phyloP scores from a whole-genome alignment of 1,140 invertebrate species.

The Drosophila tropicalis region DNA sequence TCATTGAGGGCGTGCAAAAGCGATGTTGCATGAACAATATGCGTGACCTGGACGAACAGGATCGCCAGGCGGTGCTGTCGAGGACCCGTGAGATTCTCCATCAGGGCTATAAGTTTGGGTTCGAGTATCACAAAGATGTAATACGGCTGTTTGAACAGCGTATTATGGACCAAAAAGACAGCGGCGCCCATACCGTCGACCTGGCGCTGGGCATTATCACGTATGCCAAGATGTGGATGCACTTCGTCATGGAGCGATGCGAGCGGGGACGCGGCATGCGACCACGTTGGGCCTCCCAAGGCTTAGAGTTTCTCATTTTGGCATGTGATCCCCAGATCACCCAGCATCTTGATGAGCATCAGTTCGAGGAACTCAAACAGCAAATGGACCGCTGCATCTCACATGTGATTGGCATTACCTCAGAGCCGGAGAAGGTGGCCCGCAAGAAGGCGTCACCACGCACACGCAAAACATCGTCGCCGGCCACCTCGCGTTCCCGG shows the following conservation, averaged over 20 bases:
- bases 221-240: conserved; percentile 94
- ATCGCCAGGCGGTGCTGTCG: conserved; percentile 84
- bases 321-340: conserved; percentile 93
- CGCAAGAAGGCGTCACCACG: conserved; percentile 84
- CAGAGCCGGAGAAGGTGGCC: conserved; percentile 83
- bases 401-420: conserved; percentile 89
- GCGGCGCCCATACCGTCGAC: conserved; percentile 68
- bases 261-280: conserved; percentile 92
- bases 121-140: conserved; percentile 94
- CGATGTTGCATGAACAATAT: conserved; percentile 84
- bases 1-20: conserved; percentile 87
- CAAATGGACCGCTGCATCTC: conserved; percentile 90
- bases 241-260: conserved; percentile 91
- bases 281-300: conserved; percentile 93
- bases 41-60: conserved; percentile 85
- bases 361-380: conserved; percentile 90
- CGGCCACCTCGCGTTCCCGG: conserved; percentile 71
- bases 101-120: conserved; percentile 94
- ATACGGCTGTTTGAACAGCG: conserved; percentile 85
- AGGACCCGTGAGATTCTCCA: conserved; percentile 92
- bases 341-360: conserved; percentile 88
- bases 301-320: conserved; percentile 92
- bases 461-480: conserved; percentile 80
- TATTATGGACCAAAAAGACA: conserved; percentile 74
- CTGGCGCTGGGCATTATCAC: conserved; percentile 85